Conservation (phyloP, 2,797 vertebrate genomes). For the Sorex maritimensis region DNA sequence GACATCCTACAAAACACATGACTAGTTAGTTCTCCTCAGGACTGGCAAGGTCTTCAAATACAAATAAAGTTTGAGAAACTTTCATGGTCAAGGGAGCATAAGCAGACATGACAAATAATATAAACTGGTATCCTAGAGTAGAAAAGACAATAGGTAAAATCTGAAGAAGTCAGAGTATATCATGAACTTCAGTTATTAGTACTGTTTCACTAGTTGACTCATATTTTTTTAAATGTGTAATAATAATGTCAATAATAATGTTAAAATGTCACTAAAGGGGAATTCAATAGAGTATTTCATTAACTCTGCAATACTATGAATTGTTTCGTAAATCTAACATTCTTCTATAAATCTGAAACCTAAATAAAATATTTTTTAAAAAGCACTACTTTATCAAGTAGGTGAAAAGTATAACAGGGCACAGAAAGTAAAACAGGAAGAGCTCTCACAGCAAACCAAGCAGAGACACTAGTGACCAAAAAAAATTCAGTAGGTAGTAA, state of each 20-base stretch:
- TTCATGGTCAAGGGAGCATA: constrained; percentile 63
- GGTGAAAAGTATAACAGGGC: background rate
- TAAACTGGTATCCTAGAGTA: constrained; percentile 39
- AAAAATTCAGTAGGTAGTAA: background rate
- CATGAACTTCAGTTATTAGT: constrained; percentile 47
- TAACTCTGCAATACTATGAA: constrained; percentile 24
- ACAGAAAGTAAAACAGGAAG: constrained; percentile 43
- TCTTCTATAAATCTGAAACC: background rate
- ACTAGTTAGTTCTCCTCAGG: constrained; percentile 38
- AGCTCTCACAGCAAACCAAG: constrained; percentile 38
- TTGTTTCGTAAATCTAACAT: constrained; percentile 61
- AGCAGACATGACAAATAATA: constrained; percentile 57
- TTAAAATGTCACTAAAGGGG: constrained; percentile 60
- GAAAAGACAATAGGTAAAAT: constrained; percentile 56
- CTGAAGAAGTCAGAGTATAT: constrained; percentile 58
- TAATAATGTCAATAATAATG: constrained; percentile 51
- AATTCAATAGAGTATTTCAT: constrained; percentile 8
- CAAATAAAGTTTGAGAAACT: constrained; percentile 65
- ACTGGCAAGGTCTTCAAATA: constrained; percentile 62
- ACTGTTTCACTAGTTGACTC: background rate
- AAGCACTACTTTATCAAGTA: constrained; percentile 22
- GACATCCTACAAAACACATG: constrained; percentile 67
- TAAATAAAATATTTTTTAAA: constrained; percentile 48
- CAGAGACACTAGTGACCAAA: constrained; percentile 43
- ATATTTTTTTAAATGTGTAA: constrained; percentile 24